A percentile compares a stretch with the other conserved stretches of the same genome.
phyloP scores from a whole-genome alignment of 2,113 vertebrate species.

The Hymenochirus boettgeri region DNA sequence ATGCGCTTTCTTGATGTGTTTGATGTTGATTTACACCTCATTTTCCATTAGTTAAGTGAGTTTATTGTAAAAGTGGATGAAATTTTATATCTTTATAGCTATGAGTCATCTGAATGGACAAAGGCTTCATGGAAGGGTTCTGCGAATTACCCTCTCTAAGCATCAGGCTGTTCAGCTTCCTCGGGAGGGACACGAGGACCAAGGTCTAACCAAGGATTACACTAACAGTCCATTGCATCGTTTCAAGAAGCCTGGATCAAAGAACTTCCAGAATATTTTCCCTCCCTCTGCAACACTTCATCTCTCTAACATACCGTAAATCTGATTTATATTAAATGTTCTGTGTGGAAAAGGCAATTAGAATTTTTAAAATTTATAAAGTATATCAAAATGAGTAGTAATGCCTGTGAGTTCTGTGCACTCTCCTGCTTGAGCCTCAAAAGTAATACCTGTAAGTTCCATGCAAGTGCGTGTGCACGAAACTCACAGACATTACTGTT shows the following conservation, averaged over 20 bases:
- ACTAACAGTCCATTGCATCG: conserved; percentile 76
- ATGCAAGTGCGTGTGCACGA: too few relatives aligned
- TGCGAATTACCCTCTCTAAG: conserved; percentile 70
- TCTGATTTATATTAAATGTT: conserved; percentile 28
- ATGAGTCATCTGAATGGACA: conserved; percentile 77
- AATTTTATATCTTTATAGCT: conserved; percentile 53
- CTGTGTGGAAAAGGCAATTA: background rate
- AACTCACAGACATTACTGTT: too few relatives aligned
- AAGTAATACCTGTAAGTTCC: too few relatives aligned
- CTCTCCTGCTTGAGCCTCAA: too few relatives aligned
- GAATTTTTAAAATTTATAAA: conserved; percentile 34
- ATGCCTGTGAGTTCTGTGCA: too few relatives aligned
- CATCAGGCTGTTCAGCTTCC: conserved; percentile 72
- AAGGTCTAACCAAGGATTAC: conserved; percentile 76
- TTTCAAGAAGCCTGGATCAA: conserved; percentile 75
- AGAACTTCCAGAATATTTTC: conserved; percentile 76
- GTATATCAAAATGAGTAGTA: conserved; percentile 10
- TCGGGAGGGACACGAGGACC: conserved; percentile 65
- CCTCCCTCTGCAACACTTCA: conserved; percentile 80
- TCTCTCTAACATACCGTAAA: conserved; percentile 84
- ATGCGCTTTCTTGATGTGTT: too few relatives aligned
- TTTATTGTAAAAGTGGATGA: too few relatives aligned
- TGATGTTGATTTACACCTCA: too few relatives aligned
- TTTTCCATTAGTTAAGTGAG: too few relatives aligned
- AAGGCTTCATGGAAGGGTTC: conserved; percentile 70